Percentiles rank a stretch among this genome's conserved stretches.
phyloP scores from a whole-genome alignment of 1,140 invertebrate species.

The Drosophila setifemur region DNA sequence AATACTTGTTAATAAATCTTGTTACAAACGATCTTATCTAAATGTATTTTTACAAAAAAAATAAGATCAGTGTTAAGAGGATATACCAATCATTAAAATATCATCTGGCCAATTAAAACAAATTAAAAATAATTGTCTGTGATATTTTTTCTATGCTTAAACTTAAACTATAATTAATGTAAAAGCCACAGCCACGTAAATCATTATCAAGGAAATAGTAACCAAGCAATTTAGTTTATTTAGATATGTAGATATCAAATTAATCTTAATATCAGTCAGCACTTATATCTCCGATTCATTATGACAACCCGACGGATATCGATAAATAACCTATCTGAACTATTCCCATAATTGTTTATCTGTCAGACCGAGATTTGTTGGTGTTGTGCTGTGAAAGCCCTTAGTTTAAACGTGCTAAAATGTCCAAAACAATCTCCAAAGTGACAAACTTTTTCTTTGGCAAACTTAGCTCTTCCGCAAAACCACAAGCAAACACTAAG shows the following conservation, averaged over 20 bases:
- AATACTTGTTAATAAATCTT: neutral
- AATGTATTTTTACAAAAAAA: no score
- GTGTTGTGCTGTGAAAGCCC: conserved; percentile 20
- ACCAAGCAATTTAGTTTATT: no score
- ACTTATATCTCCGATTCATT: neutral
- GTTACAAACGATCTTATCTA: no score
- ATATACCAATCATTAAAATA: no score
- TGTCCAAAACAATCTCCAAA: conserved; percentile 22
- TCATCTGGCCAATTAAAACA: no score
- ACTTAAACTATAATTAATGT: no score
- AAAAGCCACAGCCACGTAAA: no score
- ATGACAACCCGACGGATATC: neutral
- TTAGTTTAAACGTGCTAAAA: conserved; percentile 31
- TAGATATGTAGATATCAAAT: neutral
- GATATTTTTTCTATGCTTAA: no score
- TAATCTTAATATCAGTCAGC: neutral
- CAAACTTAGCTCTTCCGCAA: conserved; percentile 31
- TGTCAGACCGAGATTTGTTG: neutral
- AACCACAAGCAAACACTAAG: conserved; percentile 1
- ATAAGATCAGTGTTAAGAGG: no score
- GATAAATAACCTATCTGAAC: conserved; percentile 1
- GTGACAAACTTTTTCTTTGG: conserved; percentile 40
- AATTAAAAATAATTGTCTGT: no score
- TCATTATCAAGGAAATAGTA: no score
- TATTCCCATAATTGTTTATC: conserved; percentile 39